Percentiles rank a stretch among this genome's conserved stretches.
phyloP scores from a whole-genome alignment of 1,140 invertebrate genomes.

The Drosophila pseudoobscura region DNA sequence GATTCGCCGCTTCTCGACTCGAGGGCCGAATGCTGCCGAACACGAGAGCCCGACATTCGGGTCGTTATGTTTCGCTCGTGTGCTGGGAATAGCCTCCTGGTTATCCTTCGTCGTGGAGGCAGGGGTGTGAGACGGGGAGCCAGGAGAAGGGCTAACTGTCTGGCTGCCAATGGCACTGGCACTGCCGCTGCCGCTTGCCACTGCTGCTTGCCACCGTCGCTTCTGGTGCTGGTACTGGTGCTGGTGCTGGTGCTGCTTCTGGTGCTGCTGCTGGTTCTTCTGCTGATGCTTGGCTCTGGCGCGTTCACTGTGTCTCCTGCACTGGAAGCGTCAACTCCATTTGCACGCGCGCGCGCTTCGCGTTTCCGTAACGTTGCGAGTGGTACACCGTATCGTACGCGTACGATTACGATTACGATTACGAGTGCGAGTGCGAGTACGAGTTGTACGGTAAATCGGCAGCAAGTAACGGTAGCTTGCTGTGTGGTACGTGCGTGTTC shows the following conservation, averaged over 20 bases:
- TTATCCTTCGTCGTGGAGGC: constrained; percentile 8
- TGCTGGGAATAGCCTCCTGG: too few relatives aligned
- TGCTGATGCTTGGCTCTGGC: constrained; percentile 74
- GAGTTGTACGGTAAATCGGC: constrained; percentile 8
- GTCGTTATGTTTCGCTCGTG: too few relatives aligned
- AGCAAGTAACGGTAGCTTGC: constrained; percentile 12
- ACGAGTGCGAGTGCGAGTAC: neutral
- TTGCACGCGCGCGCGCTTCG: constrained; percentile 54
- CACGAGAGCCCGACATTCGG: too few relatives aligned
- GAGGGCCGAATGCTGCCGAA: too few relatives aligned
- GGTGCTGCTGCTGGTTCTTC: constrained; percentile 48
- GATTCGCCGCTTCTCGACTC: too few relatives aligned
- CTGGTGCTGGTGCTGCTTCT: constrained; percentile 16
- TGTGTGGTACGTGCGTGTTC: constrained; percentile 39
- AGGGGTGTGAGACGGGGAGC: constrained; percentile 3
- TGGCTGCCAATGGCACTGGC: constrained; percentile 24
- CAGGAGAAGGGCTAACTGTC: constrained; percentile 19
- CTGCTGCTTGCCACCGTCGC: constrained; percentile 6
- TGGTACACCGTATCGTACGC: constrained; percentile 21
- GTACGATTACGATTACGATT: constrained; percentile 29
- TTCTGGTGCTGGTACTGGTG: constrained; percentile 10
- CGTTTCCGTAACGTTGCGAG: constrained; percentile 24
- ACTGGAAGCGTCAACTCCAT: constrained; percentile 74
- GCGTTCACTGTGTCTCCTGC: constrained; percentile 76
- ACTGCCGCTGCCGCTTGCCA: constrained; percentile 10